phyloP scores from a whole-genome alignment of 2,797 vertebrate genomes.

The Austrolebias charrua region DNA sequence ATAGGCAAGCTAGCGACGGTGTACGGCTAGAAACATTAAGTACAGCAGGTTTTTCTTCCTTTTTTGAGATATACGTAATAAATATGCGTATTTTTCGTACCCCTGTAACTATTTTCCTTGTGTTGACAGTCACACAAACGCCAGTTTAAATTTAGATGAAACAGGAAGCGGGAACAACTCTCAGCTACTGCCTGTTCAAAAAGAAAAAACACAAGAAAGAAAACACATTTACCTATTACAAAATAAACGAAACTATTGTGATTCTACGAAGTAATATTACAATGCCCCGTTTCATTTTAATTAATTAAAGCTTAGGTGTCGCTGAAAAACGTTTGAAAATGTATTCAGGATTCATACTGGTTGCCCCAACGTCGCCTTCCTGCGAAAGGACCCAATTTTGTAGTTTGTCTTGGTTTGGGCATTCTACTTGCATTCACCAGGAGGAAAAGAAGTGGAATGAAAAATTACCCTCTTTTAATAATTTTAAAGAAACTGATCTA shows the following conservation, averaged over 20 bases:
- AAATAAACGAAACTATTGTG: too few relatives aligned
- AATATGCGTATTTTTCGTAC: neutral
- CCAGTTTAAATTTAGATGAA: constrained; percentile 77
- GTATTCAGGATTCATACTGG: constrained; percentile 22
- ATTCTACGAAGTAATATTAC: too few relatives aligned
- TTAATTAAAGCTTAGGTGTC: neutral
- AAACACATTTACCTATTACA: neutral
- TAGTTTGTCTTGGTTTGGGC: too few relatives aligned
- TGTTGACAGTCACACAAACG: constrained; percentile 8
- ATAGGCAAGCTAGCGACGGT: neutral
- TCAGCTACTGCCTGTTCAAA: constrained; percentile 40
- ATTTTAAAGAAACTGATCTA: too few relatives aligned
- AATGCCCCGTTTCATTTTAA: too few relatives aligned
- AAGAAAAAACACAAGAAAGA: neutral
- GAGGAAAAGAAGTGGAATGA: too few relatives aligned
- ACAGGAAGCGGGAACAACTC: constrained; percentile 62
- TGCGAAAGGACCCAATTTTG: constrained; percentile 34
- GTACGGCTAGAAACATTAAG: neutral
- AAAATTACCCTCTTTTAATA: too few relatives aligned
- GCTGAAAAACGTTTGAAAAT: neutral
- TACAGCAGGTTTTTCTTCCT: neutral
- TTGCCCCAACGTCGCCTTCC: neutral
- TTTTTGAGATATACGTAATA: neutral
- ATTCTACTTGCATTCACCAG: too few relatives aligned
- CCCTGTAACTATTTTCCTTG: too few relatives aligned